These are phyloP conservation scores for Bambusicola thoracicus DNA, from an alignment of 2,113 vertebrate genomes.

Conservation along the genomic window DNA sequence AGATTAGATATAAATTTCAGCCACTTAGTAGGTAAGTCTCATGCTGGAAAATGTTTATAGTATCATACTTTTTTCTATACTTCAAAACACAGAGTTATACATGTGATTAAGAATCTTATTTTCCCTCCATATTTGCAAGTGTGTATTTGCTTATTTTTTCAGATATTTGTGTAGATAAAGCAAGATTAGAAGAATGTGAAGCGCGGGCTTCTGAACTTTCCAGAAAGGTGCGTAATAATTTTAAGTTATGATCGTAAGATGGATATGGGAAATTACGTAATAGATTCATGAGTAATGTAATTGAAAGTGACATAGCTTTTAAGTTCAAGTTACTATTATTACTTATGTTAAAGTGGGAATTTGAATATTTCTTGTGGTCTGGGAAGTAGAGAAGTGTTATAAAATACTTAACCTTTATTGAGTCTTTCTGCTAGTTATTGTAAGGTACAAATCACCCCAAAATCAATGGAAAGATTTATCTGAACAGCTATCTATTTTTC, in stretches of 20 bases:
- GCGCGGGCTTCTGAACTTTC: constrained; percentile 85
- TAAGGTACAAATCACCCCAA: not conserved
- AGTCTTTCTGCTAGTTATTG: not conserved
- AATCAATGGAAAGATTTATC: not conserved
- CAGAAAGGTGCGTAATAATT: constrained; percentile 84
- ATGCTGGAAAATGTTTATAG: not conserved
- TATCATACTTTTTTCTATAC: not conserved
- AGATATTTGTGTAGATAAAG: constrained; percentile 92
- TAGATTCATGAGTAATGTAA: not conserved
- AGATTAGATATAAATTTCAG: constrained; percentile 93
- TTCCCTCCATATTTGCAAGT: not conserved
- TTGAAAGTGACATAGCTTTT: not conserved
- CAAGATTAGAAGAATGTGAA: constrained; percentile 89
- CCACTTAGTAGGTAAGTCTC: constrained; percentile 88
- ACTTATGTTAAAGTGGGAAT: not conserved
- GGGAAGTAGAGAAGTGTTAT: not conserved
- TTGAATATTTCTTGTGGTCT: not conserved
- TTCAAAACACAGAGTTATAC: not conserved
- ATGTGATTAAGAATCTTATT: not conserved
- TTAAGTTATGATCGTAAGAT: not conserved
- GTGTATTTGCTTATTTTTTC: constrained; percentile 50
- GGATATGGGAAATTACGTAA: not conserved
- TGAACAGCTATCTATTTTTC: not conserved
- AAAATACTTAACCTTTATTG: not conserved
- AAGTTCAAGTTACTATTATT: not conserved